phyloP scores from a whole-genome alignment of 2,797 vertebrate species.

The Bovichtus diacanthus region DNA sequence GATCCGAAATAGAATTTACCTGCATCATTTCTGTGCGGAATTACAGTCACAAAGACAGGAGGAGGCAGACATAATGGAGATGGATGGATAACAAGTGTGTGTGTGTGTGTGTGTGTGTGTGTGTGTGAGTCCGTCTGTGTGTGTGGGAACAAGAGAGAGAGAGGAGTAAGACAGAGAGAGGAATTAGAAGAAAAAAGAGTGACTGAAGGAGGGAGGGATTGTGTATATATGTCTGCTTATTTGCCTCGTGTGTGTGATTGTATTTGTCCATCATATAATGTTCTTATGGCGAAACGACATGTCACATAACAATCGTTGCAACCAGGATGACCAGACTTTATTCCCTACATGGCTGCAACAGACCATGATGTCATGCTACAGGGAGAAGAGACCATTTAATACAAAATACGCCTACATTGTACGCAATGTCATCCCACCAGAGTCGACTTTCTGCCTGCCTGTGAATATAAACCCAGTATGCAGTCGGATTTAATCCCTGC shows the following conservation, averaged over 20 bases:
- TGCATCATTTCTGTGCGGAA: constrained; percentile 61
- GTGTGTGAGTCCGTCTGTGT: no score
- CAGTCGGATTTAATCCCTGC: neutral
- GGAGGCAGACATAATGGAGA: constrained; percentile 45
- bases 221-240: neutral
- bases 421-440: neutral
- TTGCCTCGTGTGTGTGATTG: neutral
- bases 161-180: neutral
- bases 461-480: neutral
- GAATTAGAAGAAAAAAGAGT: neutral
- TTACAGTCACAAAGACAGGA: constrained; percentile 54
- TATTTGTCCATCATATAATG: neutral
- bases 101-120: constrained; percentile 4
- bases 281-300: neutral
- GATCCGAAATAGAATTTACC: constrained; percentile 67
- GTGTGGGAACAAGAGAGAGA: neutral
- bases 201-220: neutral
- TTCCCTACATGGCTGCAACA: neutral
- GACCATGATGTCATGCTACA: neutral
- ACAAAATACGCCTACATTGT: neutral
- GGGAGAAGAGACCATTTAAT: constrained; percentile 4
- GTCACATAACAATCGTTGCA: neutral
- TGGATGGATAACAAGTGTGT: constrained; percentile 11
- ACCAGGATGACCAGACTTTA: neutral
- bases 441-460: neutral